phyloP scores from a whole-genome alignment of 2,113 vertebrate genomes.

The Microtus oregoni region DNA sequence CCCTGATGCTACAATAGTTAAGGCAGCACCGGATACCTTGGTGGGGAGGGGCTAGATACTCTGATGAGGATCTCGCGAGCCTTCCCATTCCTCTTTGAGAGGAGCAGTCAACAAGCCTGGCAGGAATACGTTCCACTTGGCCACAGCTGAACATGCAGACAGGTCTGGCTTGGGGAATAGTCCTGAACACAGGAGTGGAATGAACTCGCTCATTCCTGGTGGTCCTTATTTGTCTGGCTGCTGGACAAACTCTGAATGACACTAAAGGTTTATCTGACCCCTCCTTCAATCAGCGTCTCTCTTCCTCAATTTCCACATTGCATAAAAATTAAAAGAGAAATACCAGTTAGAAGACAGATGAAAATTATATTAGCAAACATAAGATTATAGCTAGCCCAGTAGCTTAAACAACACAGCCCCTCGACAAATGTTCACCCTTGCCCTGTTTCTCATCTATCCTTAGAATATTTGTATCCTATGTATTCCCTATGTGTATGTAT shows the following conservation, averaged over 20 bases:
- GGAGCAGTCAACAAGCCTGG: background rate
- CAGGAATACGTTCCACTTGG: background rate
- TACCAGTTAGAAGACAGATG: background rate
- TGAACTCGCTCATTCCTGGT: background rate
- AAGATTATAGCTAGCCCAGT: slow-evolving; percentile 15
- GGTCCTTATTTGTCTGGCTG: background rate
- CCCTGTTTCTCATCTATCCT: background rate
- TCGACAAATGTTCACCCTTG: background rate
- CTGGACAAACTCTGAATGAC: background rate
- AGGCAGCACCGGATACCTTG: background rate
- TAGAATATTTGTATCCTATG: slow-evolving; percentile 10
- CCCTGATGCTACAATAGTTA: background rate
- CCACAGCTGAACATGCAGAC: background rate
- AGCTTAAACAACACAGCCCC: background rate
- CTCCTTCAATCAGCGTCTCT: background rate
- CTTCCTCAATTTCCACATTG: background rate
- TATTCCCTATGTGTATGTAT: background rate
- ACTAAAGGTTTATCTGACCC: background rate
- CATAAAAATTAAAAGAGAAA: slow-evolving; percentile 23
- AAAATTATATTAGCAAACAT: background rate
- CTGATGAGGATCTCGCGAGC: background rate
- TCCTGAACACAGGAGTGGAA: background rate
- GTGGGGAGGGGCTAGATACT: background rate
- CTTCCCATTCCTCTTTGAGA: background rate
- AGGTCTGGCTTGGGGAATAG: background rate